Percentiles rank a stretch among this genome's conserved stretches.
phyloP scores from a whole-genome alignment of 2,797 vertebrate species.

The Acanthurus tractus region DNA sequence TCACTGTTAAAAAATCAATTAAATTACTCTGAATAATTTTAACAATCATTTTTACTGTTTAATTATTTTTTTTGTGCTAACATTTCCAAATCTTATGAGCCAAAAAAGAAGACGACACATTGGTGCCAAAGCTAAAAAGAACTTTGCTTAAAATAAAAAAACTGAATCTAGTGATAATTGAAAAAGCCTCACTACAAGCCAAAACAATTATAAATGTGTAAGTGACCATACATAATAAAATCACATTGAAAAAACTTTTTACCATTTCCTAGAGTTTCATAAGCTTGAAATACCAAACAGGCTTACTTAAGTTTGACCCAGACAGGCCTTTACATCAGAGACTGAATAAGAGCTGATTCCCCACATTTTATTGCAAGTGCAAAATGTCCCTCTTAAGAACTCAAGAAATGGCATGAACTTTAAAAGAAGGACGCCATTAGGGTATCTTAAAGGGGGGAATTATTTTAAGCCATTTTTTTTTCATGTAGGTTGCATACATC shows the following conservation, averaged over 20 bases:
- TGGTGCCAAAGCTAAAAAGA: too few relatives aligned
- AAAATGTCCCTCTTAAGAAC: background rate
- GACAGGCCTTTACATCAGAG: background rate
- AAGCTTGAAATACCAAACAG: background rate
- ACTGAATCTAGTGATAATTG: too few relatives aligned
- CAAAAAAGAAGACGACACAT: too few relatives aligned
- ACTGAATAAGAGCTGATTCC: background rate
- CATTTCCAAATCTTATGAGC: too few relatives aligned
- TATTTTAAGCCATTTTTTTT: background rate
- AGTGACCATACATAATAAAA: too few relatives aligned
- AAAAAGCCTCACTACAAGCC: too few relatives aligned
- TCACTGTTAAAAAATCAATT: background rate
- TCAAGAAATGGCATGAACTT: background rate
- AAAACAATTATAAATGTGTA: background rate
- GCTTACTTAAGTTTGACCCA: background rate
- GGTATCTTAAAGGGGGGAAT: background rate
- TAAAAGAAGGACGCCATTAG: too few relatives aligned
- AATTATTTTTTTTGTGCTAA: too few relatives aligned
- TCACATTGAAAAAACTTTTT: background rate
- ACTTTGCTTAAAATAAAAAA: too few relatives aligned
- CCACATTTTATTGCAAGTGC: background rate
- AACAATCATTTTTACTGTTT: background rate
- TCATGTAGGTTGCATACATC: background rate
- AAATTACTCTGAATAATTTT: background rate
- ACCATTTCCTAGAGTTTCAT: too few relatives aligned